phyloP scores from a whole-genome alignment of 2,797 vertebrate species.

The Scarus forsteni region DNA sequence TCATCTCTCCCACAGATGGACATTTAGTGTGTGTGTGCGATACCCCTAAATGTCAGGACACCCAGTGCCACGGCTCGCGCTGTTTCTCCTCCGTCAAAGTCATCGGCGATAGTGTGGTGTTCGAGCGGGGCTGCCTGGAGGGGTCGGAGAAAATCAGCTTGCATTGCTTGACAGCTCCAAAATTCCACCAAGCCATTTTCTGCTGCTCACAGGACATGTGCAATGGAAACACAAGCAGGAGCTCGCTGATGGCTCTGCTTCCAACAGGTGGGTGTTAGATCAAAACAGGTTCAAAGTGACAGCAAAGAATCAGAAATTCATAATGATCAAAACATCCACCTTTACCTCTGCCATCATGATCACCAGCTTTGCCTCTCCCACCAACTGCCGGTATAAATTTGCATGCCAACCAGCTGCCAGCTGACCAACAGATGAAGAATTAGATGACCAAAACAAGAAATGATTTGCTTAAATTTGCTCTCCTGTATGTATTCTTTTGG shows the following conservation, averaged over 20 bases:
- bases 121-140: slow-evolving; percentile 82
- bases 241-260: slow-evolving; percentile 73
- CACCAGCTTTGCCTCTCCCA: too few species aligned
- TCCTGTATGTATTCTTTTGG: not conserved
- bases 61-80: slow-evolving; percentile 79
- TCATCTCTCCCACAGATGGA: slow-evolving; percentile 71
- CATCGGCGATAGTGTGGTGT: slow-evolving; percentile 52
- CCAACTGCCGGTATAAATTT: too few species aligned
- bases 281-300: too few species aligned
- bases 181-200: slow-evolving; percentile 73
- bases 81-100: slow-evolving; percentile 86
- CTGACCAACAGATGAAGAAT: too few species aligned
- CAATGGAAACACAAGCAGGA: slow-evolving; percentile 81
- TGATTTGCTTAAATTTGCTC: not conserved
- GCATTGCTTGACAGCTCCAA: slow-evolving; percentile 79
- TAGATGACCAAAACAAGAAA: too few species aligned
- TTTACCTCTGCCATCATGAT: too few species aligned
- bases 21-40: slow-evolving; percentile 83
- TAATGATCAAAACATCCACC: too few species aligned
- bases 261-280: slow-evolving; percentile 61
- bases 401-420: too few species aligned
- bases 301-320: too few species aligned
- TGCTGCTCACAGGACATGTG: slow-evolving; percentile 85
- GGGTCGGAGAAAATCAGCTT: slow-evolving; percentile 74
- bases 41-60: slow-evolving; percentile 74